Conservation (phyloP, 1,140 invertebrate species). For the Globodera ellingtonae region DNA sequence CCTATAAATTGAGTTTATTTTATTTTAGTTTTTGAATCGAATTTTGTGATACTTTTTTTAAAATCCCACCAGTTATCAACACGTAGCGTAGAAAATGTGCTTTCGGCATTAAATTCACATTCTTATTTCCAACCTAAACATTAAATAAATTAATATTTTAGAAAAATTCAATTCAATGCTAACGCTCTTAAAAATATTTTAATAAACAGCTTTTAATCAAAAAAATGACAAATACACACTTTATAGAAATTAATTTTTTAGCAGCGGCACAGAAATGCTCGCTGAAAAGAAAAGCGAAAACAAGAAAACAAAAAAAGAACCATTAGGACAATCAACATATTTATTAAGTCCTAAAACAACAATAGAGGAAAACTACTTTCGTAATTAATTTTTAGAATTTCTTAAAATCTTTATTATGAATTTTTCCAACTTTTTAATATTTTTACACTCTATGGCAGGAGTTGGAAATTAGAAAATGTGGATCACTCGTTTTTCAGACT, state of each 20-base stretch:
- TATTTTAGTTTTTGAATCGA: neutral
- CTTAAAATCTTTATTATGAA: no score
- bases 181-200: neutral
- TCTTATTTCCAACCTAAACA: neutral
- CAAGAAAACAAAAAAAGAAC: neutral
- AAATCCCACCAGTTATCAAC: neutral
- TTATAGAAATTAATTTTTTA: no score
- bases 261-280: no score
- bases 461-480: no score
- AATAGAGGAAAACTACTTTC: neutral
- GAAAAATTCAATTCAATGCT: neutral
- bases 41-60: neutral
- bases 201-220: neutral
- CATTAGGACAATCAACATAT: no score
- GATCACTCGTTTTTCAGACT: no score
- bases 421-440: no score
- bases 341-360: neutral
- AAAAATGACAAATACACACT: neutral
- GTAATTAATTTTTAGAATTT: no score
- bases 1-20: neutral
- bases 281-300: neutral
- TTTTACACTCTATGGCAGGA: no score
- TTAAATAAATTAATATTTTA: neutral
- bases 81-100: neutral
- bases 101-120: neutral